Base-by-base conservation (phyloP, 2,797 vertebrate genomes). In the Hozukius guyotensis region DNA sequence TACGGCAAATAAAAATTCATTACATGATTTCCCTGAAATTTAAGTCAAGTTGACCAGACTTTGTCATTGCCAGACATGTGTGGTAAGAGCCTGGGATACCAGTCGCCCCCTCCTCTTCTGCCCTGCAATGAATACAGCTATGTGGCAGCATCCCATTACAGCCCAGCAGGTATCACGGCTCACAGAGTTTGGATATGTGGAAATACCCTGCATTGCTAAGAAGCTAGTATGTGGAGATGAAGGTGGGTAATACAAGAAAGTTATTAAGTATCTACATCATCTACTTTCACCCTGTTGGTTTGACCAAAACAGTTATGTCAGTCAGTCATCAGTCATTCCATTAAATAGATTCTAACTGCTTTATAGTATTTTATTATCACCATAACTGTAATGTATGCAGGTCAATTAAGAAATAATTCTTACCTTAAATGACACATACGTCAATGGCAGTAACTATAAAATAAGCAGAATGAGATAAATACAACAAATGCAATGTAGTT, bases 121-220 rank as follows among this genome's bases (percentile, higher is more conserved):
- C 84, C 97, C 98, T 0, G 98, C 98, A 42, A 99, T 99, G 98
- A 99, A 99, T 91, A 99, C 99, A 0, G 95, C 96, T 66, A 99
- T 99, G 99, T 99, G 98, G 98, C 94, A 97, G 53, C 98, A 99
- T 92, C 98, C 99, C 14, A 90, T 99, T 86, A 98, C 99, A 1
- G 93, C 94, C 5, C 96, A 77, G 87, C 98, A 99, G 52, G 91
- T 98, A 75, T 92, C 93, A 86, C 96, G 82, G 63, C 96, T 99
- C 16, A 96, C 93, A 76, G 90, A 84, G 84, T 99, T 98, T 52
- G 98, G 98, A 89, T 99, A 99, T 52, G 65, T 85, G 0, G 98
- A 99, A 93, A 95, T 99, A 81, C 97, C 98, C 55, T 99, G 98
- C 34, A 94, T 99, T 78, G 87, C 91, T 83, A 99, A 99, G 95